Conservation (phyloP, 2,797 vertebrate genomes). For the Rhabdophis nuchalis region DNA sequence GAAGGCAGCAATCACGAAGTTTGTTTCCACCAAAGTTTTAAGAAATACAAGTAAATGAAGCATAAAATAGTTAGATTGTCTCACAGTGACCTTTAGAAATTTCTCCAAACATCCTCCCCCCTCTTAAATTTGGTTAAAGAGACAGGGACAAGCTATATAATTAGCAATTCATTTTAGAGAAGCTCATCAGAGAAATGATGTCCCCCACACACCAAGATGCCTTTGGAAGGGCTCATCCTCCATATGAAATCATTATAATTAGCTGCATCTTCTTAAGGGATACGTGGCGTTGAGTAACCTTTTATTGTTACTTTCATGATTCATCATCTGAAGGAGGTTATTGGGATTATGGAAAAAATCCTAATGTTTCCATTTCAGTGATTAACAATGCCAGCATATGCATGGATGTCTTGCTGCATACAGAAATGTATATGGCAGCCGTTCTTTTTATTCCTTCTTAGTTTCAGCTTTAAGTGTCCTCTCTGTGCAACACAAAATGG, state of each 20-base stretch:
- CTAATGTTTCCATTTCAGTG: neutral
- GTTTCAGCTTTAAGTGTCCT: neutral
- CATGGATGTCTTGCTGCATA: neutral
- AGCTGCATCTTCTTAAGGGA: constrained; percentile 32
- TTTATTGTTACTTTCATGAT: constrained; percentile 47
- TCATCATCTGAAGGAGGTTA: constrained; percentile 42
- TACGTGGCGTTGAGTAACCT: neutral
- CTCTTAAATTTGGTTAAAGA: constrained; percentile 3
- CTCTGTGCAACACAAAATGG: neutral
- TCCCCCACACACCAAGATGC: neutral
- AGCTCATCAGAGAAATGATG: constrained; percentile 13
- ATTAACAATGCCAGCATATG: neutral
- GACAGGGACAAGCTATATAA: constrained; percentile 29
- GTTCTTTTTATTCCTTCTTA: neutral
- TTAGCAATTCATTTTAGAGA: constrained; percentile 27
- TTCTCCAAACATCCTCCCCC: constrained; percentile 39
- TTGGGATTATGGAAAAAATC: constrained; percentile 5
- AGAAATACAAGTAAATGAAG: constrained; percentile 22
- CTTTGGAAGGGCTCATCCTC: constrained; percentile 14
- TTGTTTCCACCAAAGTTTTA: neutral
- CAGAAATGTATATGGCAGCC: neutral
- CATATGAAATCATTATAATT: constrained; percentile 39
- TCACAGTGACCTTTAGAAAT: constrained; percentile 24
- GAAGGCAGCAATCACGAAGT: neutral
- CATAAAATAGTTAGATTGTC: constrained; percentile 29